Conservation (phyloP, 2,113 vertebrate species). For the Amphiprion percula region DNA sequence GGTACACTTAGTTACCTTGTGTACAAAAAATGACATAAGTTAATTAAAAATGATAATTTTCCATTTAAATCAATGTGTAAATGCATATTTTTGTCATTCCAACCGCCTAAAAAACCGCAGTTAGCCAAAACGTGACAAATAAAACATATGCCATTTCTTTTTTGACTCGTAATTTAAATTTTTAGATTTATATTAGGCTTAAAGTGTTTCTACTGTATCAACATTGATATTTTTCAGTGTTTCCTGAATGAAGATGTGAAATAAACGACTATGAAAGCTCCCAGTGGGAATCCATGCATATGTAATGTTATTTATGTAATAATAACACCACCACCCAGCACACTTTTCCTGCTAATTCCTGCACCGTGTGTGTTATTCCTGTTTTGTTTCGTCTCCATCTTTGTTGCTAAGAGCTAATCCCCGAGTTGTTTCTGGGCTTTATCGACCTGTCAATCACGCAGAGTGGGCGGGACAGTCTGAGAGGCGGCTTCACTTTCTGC, state of each 20-base stretch:
- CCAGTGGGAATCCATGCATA: background rate
- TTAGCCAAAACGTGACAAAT: too few species aligned
- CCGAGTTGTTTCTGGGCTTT: conserved; percentile 7
- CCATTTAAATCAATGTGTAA: too few species aligned
- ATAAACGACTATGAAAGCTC: background rate
- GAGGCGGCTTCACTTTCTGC: background rate
- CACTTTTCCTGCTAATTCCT: background rate
- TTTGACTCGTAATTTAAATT: too few species aligned
- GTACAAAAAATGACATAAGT: too few species aligned
- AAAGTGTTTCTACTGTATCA: too few species aligned
- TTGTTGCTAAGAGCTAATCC: conserved; percentile 67
- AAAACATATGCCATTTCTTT: too few species aligned
- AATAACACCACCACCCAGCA: conserved; percentile 1
- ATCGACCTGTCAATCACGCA: conserved; percentile 53
- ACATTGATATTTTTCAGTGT: too few species aligned
- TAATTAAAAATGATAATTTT: too few species aligned
- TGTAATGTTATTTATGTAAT: background rate
- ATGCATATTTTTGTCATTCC: too few species aligned
- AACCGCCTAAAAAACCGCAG: too few species aligned
- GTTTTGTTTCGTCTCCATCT: conserved; percentile 44
- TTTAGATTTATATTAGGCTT: background rate
- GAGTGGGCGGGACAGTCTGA: conserved; percentile 3
- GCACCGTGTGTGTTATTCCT: background rate
- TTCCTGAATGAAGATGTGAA: background rate
- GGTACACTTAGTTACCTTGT: too few species aligned